Evolutionary conservation across 2,797 vertebrate species (phyloP), one percentile per base, ranked within the genome.

Genomic region (Schizopygopsis malacanthus): DNA sequence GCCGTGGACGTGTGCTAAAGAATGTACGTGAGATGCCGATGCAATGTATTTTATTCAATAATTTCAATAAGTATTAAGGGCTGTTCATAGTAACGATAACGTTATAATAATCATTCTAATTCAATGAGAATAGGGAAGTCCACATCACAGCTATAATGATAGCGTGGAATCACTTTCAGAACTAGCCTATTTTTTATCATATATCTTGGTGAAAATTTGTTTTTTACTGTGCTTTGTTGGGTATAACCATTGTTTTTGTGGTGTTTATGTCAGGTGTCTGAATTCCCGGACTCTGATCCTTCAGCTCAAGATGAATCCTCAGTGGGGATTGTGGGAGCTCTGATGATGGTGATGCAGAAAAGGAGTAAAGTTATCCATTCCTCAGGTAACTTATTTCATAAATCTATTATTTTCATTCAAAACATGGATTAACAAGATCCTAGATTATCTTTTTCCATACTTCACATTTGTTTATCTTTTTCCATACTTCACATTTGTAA

Each of bases 341-440:
- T 96, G 33, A 96, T 95, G 93, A 92, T 94, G 0, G 95, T 96
- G 69, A 96, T 96, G 95, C 95, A 96, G 89, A 96, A 96, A 89
- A 92, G 95, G 81, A 95, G 95, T 90, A 93, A 89, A 89, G 95
- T 85, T 85, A 96, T 96, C 70, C 95, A 96, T 82, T 96, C 95
- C 25, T 96, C 95, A 22, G 95, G 95, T 96, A 90, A 81, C 18
- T 3, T 4, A 50, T 28, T 50, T 43, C n/a, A 70, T 70, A 6
- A 69, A 67, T 45, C 2, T 45, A 67, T 33, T 37, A 18, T 18
- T 37, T 37, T 37, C 16, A 67, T 33, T 33, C 28, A 67, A 37
- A 67, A 16, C 63, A 37, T 8, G 15, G 15, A 2, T 67, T 65
- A 16, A 65, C 25, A 65, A 33, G 13, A 33, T 33, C 13, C 28